Conservation (phyloP, 2,888 invertebrate species). For the Vannuccia rotundouncinata region DNA sequence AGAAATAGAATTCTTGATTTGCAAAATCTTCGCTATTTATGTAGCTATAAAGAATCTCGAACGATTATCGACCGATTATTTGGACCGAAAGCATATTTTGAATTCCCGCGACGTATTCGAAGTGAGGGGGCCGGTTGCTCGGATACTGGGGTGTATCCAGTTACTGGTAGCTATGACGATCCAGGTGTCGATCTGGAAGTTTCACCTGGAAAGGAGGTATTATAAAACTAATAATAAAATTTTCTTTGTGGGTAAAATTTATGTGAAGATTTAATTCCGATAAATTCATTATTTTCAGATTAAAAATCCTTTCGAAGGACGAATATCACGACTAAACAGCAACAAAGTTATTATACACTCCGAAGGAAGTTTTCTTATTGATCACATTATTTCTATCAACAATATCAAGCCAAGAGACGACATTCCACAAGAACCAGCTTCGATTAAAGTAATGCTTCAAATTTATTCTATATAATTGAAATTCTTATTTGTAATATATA, state of each 20-base stretch:
- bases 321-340: background rate
- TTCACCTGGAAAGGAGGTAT: conserved; percentile 40
- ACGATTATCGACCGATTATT: conserved; percentile 44
- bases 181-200: conserved; percentile 41
- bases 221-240: too few relatives aligned
- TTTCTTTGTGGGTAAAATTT: background rate
- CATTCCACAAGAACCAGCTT: background rate
- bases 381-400: background rate
- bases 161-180: background rate
- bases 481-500: too few relatives aligned
- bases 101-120: conserved; percentile 42
- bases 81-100: conserved; percentile 44
- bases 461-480: too few relatives aligned
- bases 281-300: background rate
- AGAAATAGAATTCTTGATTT: too few relatives aligned
- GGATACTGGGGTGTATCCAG: background rate
- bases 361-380: conserved; percentile 42
- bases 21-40: too few relatives aligned
- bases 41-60: conserved; percentile 39
- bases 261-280: background rate
- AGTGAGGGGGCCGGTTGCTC: conserved; percentile 28
- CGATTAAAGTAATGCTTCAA: background rate
- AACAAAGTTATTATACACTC: too few relatives aligned
- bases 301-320: background rate
- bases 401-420: background rate